Evolutionary conservation across 1,140 invertebrate species (phyloP).

Genomic region (Atta texana): DNA sequence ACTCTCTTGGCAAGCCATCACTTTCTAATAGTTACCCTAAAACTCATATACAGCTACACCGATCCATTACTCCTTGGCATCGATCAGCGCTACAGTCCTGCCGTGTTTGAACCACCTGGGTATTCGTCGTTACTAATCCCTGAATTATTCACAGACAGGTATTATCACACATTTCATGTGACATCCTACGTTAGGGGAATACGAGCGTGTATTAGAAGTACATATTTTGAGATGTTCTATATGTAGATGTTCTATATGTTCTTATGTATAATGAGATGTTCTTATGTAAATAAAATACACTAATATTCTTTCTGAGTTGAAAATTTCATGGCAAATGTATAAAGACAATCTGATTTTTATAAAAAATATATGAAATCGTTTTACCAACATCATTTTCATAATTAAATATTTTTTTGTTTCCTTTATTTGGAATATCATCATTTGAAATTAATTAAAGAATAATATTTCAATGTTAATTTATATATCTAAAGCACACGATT

Average conservation of each 20-base stretch:
- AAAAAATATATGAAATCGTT: background rate
- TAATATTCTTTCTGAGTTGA: background rate
- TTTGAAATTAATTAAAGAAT: slow-evolving; percentile 3
- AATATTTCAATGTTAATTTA: slow-evolving; percentile 17
- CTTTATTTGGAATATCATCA: background rate
- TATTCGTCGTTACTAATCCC: slow-evolving; percentile 59
- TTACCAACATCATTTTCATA: background rate
- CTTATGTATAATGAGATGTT: too few species aligned
- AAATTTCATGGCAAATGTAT: background rate
- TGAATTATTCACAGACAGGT: slow-evolving; percentile 62
- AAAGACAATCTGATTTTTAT: background rate
- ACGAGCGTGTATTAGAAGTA: slow-evolving; percentile 32
- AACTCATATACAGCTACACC: slow-evolving; percentile 69
- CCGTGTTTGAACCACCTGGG: slow-evolving; percentile 30
- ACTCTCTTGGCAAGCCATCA: slow-evolving; percentile 77
- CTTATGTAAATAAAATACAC: background rate
- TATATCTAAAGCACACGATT: background rate
- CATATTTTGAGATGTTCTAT: slow-evolving; percentile 27
- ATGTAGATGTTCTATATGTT: too few species aligned
- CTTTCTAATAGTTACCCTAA: slow-evolving; percentile 81
- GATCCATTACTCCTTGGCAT: slow-evolving; percentile 58
- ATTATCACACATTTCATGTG: slow-evolving; percentile 63
- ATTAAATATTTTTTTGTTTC: slow-evolving; percentile 8
- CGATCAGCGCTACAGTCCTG: slow-evolving; percentile 52
- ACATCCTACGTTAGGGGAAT: slow-evolving; percentile 33